Base-by-base conservation (phyloP, 92 coral and sea anemone species). In the Phenganax subtilis region DNA sequence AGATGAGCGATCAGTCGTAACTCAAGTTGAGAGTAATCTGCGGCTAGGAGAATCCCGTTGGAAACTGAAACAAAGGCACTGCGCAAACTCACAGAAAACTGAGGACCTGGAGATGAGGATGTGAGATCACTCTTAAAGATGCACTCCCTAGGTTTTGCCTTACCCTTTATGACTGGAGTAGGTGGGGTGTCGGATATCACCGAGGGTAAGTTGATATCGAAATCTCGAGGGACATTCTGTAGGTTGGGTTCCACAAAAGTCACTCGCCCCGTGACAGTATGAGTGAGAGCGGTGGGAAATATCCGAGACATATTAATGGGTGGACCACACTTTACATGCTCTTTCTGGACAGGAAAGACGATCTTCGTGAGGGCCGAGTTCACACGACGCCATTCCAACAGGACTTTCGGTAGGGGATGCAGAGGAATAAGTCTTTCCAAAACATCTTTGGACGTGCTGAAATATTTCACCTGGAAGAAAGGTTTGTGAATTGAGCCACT, bases 1-100 rank as follows among this genome's bases (percentile, higher is more conserved):
- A 96, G 89, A 78, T 96, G 97, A 16, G 99, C 97, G 54, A 96
- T 96, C 82, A 96, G 93, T 87, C 99, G 87, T 84, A 96, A 86
- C 85, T 96, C 99, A 6, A 96, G 90, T 81, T 96, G 99, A 55
- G 99, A 96, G 77, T 96, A 96, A 88, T 96, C 99, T 56, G 99
- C 99, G 88, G 96, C 97, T 59, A 96, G 81, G 73, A 96, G 76
- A 20, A 90, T 86, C 7, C 97, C 99, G 55, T 85, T 81, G 59
- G 89, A 75, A 57, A 90, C 89, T 9, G 99, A 91, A 30, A 96
- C 87, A 83, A 96, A 96, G 8, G 99, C 94, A 83, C 85, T 96
- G 44, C 99, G 97, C 99, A 96, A 88, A 88, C 99, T 96, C 88
- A 94, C 97, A 56, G 93, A 81, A 75, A 79, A 91, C 64, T 80